Base-by-base conservation (phyloP, 2,888 invertebrate species). In the Alviniconcha strummeri region DNA sequence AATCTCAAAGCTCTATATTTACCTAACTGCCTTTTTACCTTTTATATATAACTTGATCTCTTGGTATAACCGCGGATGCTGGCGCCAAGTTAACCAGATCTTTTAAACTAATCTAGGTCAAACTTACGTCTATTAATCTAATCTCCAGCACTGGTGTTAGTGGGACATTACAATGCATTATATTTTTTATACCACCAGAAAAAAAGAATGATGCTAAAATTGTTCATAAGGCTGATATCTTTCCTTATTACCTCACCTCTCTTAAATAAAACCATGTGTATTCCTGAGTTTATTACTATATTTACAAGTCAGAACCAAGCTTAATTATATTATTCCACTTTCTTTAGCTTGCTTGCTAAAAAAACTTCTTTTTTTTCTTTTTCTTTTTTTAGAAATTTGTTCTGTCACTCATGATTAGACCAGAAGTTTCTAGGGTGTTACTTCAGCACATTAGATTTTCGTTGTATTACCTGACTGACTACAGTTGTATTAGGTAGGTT, bases 11-110 rank as follows among this genome's bases (percentile, higher is more conserved):
- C 76, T 36, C 36, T 19, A 69, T 11, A 9, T 2, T 8, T 36
- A 54, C 15, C 56, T 76, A 72, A 71, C 75, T 57, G 17, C 55
- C 74, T 82, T 85, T 84, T 52, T 83, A 78, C 79, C 83, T 82
- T 72, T 81, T 60, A 67, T 74, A 80, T 76, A 87, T 89, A 85
- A 82, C 83, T 86, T 83, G 78, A 76, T 80, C 82, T 76, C 72
- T 78, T 83, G 80, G 90, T 90, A 57, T 90, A 88, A 90, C 90
- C 90, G 90, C 90, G 85, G 86, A 84, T 85, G 89, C 90, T 90
- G 90, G 90, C 90, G 90, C 90, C 81, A 83, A 85, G 83, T 89
- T 84, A 83, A 84, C 87, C 84, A 80, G 77, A 78, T 57, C 56
- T 79, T 17, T 6, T 19, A 56, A 17, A 36, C 81, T 71, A 64